Evolutionary conservation across 1,140 invertebrate genomes (phyloP).

Genomic region (Hylaeus anthracinus): DNA sequence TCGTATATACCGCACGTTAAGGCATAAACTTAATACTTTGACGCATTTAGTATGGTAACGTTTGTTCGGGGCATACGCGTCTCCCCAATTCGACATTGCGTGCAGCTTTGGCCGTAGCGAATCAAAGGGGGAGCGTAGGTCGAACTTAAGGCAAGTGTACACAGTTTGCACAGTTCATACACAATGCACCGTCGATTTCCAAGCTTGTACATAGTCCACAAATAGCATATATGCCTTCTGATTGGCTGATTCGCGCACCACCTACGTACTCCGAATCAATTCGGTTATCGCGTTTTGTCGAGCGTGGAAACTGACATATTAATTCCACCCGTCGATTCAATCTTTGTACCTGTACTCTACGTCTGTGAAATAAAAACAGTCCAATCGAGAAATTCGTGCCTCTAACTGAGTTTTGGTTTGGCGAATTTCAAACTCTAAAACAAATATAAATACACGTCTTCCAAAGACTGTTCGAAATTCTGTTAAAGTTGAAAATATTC

Average conservation of each 20-base stretch:
- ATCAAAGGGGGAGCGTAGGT: not conserved
- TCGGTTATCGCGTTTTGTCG: constrained; percentile 3
- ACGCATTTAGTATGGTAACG: not conserved
- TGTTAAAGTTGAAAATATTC: too few relatives aligned
- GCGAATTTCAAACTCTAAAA: too few relatives aligned
- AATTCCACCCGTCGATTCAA: too few relatives aligned
- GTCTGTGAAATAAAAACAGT: too few relatives aligned
- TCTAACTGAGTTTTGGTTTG: too few relatives aligned
- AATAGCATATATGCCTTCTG: constrained; percentile 19
- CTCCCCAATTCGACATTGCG: not conserved
- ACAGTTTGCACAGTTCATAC: constrained; percentile 30
- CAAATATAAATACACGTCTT: too few relatives aligned
- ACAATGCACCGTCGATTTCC: constrained; percentile 7
- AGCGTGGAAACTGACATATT: too few relatives aligned
- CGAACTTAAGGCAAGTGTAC: constrained; percentile 35
- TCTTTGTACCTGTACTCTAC: too few relatives aligned
- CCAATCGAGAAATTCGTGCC: too few relatives aligned
- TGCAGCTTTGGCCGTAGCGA: not conserved
- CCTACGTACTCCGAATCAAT: not conserved
- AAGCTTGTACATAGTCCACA: too few relatives aligned
- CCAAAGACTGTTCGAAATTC: too few relatives aligned
- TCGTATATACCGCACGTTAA: not conserved
- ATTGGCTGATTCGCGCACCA: constrained; percentile 17
- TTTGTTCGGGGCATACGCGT: not conserved
- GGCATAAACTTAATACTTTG: constrained; percentile 10